These are phyloP conservation scores for Rhodinocichla rosea DNA, from an alignment of 2,113 vertebrate genomes.

Conservation along the genomic window DNA sequence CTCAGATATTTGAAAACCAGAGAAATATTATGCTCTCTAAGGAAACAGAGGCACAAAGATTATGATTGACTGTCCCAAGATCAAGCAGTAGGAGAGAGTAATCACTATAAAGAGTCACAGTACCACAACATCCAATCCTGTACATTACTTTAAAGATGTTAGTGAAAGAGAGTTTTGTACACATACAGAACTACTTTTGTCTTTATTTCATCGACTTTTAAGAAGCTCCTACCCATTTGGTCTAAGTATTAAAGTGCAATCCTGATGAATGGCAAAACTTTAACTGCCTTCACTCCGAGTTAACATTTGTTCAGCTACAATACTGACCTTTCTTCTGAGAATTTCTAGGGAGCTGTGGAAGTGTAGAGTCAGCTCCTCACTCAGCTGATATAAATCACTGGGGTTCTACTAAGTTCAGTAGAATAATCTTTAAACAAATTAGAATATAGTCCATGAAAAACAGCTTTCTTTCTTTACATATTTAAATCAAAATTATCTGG, in stretches of 20 bases:
- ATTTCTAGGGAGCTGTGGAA: background rate
- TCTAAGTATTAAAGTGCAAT: background rate
- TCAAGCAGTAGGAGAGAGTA: background rate
- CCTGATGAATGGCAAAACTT: background rate
- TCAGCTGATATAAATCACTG: background rate
- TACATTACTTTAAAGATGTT: background rate
- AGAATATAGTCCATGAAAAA: background rate
- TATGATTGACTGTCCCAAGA: background rate
- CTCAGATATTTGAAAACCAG: background rate
- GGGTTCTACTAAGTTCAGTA: background rate
- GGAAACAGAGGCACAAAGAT: background rate
- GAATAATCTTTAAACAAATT: background rate
- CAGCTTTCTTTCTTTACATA: background rate
- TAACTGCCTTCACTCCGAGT: background rate
- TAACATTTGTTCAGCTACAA: background rate
- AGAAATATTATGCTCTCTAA: background rate
- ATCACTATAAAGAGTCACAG: background rate
- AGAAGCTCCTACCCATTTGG: background rate
- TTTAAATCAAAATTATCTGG: background rate
- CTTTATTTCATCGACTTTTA: background rate
- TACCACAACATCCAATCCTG: background rate
- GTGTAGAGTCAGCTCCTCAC: background rate
- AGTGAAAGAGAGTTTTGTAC: background rate
- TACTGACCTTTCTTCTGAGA: background rate
- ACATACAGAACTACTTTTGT: background rate